Conservation (phyloP, 2,888 invertebrate genomes). For the Troilus luridus region DNA sequence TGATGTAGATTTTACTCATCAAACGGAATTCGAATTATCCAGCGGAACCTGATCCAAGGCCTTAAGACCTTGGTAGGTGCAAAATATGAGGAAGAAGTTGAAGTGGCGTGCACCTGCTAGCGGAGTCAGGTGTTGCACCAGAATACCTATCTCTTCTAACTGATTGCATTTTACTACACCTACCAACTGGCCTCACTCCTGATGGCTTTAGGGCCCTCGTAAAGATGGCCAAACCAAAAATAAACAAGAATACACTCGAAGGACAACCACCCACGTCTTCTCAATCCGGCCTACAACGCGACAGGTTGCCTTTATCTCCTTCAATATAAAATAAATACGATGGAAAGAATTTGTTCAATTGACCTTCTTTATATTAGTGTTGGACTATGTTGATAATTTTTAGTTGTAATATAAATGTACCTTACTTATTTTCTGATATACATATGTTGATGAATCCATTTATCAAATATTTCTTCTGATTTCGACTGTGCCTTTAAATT, state of each 20-base stretch:
- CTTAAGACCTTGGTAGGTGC: not conserved
- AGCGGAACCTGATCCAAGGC: not conserved
- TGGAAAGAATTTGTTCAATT: not conserved
- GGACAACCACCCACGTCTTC: constrained; percentile 34
- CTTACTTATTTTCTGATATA: no score
- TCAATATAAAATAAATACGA: not conserved
- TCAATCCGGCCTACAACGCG: not conserved
- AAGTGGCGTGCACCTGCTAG: not conserved
- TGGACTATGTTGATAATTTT: no score
- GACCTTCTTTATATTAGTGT: no score
- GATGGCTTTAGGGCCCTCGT: constrained; percentile 34
- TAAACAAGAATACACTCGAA: not conserved
- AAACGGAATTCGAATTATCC: not conserved
- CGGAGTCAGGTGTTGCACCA: constrained; percentile 8
- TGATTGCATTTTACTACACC: constrained; percentile 39
- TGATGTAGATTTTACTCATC: not conserved
- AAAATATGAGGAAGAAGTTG: not conserved
- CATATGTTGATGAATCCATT: no score
- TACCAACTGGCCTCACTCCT: constrained; percentile 4
- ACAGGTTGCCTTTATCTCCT: not conserved
- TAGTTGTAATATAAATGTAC: no score
- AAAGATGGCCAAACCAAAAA: constrained; percentile 36
- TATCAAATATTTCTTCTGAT: no score
- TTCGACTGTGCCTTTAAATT: no score
- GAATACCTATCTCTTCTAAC: constrained; percentile 31